Evolutionary conservation across 2,888 invertebrate species (phyloP).

Genomic region (Phoenoteleia sp.): DNA sequence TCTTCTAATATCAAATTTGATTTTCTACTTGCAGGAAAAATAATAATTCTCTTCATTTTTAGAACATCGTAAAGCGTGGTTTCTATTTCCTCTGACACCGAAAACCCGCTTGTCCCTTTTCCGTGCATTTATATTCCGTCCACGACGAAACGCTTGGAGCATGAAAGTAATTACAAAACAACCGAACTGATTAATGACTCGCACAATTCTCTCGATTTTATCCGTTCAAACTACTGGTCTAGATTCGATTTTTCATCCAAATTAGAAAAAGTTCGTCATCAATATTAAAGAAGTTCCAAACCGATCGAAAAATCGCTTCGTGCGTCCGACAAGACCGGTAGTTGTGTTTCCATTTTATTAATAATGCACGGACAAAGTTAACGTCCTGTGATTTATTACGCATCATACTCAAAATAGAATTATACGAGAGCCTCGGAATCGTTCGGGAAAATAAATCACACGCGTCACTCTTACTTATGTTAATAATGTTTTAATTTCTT

Average conservation of each 20-base stretch:
- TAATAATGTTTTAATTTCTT: constrained; percentile 32
- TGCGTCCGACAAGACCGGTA: constrained; percentile 1
- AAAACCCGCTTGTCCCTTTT: constrained; percentile 35
- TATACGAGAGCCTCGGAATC: not conserved
- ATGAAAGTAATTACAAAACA: constrained; percentile 51
- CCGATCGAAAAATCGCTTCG: constrained; percentile 24
- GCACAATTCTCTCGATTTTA: constrained; percentile 47
- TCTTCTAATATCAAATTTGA: too few species aligned
- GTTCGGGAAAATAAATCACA: constrained; percentile 13
- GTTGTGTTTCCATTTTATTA: not conserved
- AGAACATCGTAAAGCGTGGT: constrained; percentile 15
- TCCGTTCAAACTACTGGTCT: constrained; percentile 19
- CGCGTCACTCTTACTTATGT: constrained; percentile 40
- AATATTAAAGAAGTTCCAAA: too few species aligned
- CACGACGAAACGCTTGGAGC: constrained; percentile 22
- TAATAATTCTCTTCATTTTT: too few species aligned
- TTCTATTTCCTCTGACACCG: constrained; percentile 27
- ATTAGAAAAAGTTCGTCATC: constrained; percentile 16
- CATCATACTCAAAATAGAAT: constrained; percentile 2
- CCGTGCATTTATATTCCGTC: constrained; percentile 38
- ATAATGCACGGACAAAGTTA: constrained; percentile 11
- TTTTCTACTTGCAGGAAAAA: too few species aligned
- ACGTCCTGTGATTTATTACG: constrained; percentile 19
- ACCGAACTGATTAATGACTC: constrained; percentile 57
- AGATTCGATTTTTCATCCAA: constrained; percentile 14